Conservation (phyloP, 2,888 invertebrate species). For the Cordilura impudica region DNA sequence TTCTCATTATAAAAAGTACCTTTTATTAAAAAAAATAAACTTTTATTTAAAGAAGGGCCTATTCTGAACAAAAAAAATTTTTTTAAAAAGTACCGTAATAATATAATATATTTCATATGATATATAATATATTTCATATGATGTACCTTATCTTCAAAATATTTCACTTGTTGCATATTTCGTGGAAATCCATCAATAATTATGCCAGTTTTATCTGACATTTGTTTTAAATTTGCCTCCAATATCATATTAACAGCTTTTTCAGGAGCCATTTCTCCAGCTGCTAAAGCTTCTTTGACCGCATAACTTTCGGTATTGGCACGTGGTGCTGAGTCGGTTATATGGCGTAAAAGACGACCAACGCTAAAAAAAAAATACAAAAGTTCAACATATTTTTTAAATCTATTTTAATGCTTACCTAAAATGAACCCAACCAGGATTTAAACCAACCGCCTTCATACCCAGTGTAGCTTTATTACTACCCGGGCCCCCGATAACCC, state of each 20-base stretch:
- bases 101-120: too few species aligned
- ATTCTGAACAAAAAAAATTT: too few species aligned
- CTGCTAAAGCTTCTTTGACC: constrained; percentile 84
- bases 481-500: constrained; percentile 91
- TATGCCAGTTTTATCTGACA: constrained; percentile 85
- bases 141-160: constrained; percentile 95
- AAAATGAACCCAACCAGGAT: constrained; percentile 87
- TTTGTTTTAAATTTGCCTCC: constrained; percentile 82
- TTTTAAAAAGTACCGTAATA: too few species aligned
- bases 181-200: constrained; percentile 97
- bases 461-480: constrained; percentile 92
- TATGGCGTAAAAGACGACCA: constrained; percentile 86
- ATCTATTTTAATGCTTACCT: constrained; percentile 77
- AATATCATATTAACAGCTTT: constrained; percentile 88
- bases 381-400: neutral
- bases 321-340: constrained; percentile 84
- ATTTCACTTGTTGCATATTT: constrained; percentile 90
- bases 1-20: too few species aligned
- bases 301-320: constrained; percentile 82
- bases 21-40: too few species aligned
- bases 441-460: constrained; percentile 83
- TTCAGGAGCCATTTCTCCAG: constrained; percentile 89
- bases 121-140: too few species aligned
- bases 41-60: too few species aligned
- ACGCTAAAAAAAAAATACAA: constrained; percentile 79